Evolutionary conservation across 1,140 invertebrate species (phyloP), one percentile per base, ranked within the genome.

Genomic region (Pissodes strobi): DNA sequence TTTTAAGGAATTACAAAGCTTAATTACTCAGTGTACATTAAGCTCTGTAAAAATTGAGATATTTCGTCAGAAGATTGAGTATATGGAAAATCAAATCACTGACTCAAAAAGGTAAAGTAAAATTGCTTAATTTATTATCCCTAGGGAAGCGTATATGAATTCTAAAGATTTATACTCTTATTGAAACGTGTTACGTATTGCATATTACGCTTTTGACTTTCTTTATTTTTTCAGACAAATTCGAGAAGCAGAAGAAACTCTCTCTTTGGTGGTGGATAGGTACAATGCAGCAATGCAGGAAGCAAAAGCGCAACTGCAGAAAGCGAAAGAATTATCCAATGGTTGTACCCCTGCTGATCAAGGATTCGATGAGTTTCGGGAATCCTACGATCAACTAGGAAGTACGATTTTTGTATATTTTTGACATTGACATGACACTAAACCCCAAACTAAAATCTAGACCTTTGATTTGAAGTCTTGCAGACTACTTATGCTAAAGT

Each of bases 321-420:
- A 71, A 30, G 69, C 73, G 0, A 77, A 75, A 67, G 41, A 67
- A 1, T 58, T 81, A 3, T 82, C 82, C 12, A 74, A 78, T 27
- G 78, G 79, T 9, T 82, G 84, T 61, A 74, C 82, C 41, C 84
- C 84, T 0, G 72, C 74, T 12, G 80, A 85, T 48, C 55, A 68
- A 0, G 79, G 75, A n/a, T 87, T 87, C 34, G 66, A 74, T 2
- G 71, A 84, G 25, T 87, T 85, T 62, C 67, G 72, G 1, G 27
- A 75, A 62, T 70, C 59, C 9, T 81, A 82, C 72, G 73, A 79
- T 13, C 19, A 37, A 21, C 41, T 72, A 30, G 23, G 60, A 37
- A 39, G 59, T 61, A 61, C 15, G 45, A 19, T 48, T 48, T 21
- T 19, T 18, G 12, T 30, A 37, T 52, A 18, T 18, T 48, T 4